phyloP scores from a whole-genome alignment of 2,888 invertebrate genomes.

The Carpatolechia fugitivella region DNA sequence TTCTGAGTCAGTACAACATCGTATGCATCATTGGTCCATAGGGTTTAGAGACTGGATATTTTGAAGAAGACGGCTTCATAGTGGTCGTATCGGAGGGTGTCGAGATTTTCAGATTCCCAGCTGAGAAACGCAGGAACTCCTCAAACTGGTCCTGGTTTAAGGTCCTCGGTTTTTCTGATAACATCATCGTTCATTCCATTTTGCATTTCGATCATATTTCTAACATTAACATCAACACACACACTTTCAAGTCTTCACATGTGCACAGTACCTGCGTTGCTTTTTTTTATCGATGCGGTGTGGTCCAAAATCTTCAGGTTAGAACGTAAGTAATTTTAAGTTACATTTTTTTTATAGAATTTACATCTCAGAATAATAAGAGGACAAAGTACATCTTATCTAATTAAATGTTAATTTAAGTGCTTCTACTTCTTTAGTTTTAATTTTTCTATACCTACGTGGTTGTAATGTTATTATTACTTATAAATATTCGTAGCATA shows the following conservation, averaged over 20 bases:
- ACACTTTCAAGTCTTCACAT: background rate
- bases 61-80: conserved; percentile 79
- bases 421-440: too few species aligned
- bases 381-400: too few species aligned
- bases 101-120: conserved; percentile 82
- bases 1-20: conserved; percentile 37
- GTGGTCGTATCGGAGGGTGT: conserved; percentile 81
- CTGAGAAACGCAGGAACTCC: conserved; percentile 79
- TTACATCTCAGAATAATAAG: too few species aligned
- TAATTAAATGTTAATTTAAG: too few species aligned
- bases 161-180: conserved; percentile 75
- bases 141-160: conserved; percentile 84
- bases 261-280: background rate
- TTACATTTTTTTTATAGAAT: too few species aligned
- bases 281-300: too few species aligned
- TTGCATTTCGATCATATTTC: conserved; percentile 46
- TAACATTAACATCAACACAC: background rate
- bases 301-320: too few species aligned
- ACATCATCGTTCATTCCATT: conserved; percentile 66
- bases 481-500: too few species aligned
- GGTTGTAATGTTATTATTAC: too few species aligned
- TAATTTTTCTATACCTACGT: too few species aligned
- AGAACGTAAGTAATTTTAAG: too few species aligned
- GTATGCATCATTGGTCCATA: conserved; percentile 68
- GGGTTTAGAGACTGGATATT: conserved; percentile 81